These are phyloP conservation scores for Fragum whitleyi DNA, from an alignment of 2,888 invertebrate species.

Conservation along the genomic window DNA sequence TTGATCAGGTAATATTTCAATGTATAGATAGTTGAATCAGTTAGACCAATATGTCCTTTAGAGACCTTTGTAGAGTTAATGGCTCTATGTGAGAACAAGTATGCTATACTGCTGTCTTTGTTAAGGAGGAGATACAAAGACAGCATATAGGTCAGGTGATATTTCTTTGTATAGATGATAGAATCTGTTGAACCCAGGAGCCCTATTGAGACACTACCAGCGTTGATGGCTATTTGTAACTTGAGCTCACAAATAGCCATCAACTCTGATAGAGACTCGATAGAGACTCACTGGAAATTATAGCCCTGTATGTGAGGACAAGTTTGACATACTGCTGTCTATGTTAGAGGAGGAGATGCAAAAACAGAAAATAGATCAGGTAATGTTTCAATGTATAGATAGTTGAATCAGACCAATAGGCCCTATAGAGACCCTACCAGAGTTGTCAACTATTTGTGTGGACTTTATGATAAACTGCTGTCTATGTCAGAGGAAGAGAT, in stretches of 20 bases:
- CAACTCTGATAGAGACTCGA: too few species aligned
- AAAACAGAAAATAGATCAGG: conserved; percentile 90
- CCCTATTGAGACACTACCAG: too few species aligned
- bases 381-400: conserved; percentile 77
- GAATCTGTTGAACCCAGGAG: too few species aligned
- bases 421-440: conserved; percentile 86
- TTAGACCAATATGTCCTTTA: conserved; percentile 43
- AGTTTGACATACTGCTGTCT: conserved; percentile 88
- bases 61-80: conserved; percentile 88
- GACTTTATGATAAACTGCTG: too few species aligned
- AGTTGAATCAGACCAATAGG: neutral
- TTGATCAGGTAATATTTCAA: too few species aligned
- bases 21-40: too few species aligned
- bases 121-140: conserved; percentile 88
- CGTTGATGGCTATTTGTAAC: conserved; percentile 73
- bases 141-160: conserved; percentile 90
- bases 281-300: neutral
- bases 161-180: too few species aligned
- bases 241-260: conserved; percentile 84
- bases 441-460: conserved; percentile 87
- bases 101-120: conserved; percentile 88
- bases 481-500: too few species aligned
- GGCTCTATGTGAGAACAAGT: conserved; percentile 81
- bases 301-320: conserved; percentile 83
- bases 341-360: conserved; percentile 89